Evolutionary conservation across 2,797 vertebrate genomes (phyloP).

Genomic region (Neosalanx taihuensis): DNA sequence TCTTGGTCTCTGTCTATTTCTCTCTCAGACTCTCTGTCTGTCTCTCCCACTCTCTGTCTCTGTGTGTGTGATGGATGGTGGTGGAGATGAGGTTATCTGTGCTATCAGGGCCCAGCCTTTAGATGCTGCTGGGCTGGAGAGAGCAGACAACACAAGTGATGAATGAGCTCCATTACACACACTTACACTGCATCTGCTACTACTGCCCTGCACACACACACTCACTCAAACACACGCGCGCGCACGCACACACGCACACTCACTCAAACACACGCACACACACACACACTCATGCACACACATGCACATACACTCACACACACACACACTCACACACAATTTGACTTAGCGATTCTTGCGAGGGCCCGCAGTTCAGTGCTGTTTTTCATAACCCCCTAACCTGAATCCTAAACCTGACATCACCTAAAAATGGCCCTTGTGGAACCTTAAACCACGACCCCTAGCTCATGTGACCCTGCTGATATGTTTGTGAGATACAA

Average conservation of each 20-base stretch:
- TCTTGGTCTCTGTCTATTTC: not conserved
- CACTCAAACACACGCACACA: slow-evolving; percentile 19
- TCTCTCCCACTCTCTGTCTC: slow-evolving; percentile 16
- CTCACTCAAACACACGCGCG: slow-evolving; percentile 22
- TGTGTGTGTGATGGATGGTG: slow-evolving; percentile 41
- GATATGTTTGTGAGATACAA: not conserved
- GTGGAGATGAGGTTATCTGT: slow-evolving; percentile 57
- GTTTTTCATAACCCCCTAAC: too few species aligned
- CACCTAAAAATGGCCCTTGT: too few species aligned
- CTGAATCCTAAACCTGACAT: too few species aligned
- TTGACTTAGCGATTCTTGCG: not conserved
- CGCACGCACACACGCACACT: slow-evolving; percentile 19
- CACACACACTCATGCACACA: slow-evolving; percentile 8
- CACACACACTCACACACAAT: slow-evolving; percentile 18
- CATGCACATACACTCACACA: slow-evolving; percentile 25
- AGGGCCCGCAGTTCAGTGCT: not conserved
- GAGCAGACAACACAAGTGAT: slow-evolving; percentile 58
- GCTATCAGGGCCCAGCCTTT: slow-evolving; percentile 50
- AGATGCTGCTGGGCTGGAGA: slow-evolving; percentile 55
- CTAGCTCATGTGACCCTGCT: too few species aligned
- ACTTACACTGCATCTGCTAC: slow-evolving; percentile 43
- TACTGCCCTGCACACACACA: slow-evolving; percentile 11
- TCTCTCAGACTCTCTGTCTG: not conserved
- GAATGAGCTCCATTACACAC: slow-evolving; percentile 59
- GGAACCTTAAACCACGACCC: too few species aligned